Conservation (phyloP, 2,113 vertebrate genomes). For the Ctenomys sociabilis region DNA sequence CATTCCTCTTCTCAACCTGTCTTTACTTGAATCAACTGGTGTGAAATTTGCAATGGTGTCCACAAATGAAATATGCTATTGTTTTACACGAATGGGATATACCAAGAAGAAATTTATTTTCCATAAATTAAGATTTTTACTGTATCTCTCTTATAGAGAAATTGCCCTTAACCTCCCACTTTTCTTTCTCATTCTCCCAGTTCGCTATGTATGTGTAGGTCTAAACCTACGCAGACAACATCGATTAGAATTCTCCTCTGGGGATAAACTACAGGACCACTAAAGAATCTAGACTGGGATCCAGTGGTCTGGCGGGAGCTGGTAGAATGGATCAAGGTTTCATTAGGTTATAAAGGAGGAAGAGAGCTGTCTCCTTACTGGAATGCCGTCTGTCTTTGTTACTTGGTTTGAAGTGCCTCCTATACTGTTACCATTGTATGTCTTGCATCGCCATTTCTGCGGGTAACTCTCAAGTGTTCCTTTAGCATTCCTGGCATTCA, state of each 20-base stretch:
- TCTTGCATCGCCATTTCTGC: fast-evolving
- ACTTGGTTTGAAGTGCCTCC: not conserved
- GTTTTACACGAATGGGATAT: not conserved
- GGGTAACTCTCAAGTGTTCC: not conserved
- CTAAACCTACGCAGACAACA: fast-evolving
- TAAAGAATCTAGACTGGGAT: not conserved
- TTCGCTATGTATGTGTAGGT: fast-evolving
- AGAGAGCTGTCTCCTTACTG: not conserved
- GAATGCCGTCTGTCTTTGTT: not conserved
- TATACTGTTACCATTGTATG: fast-evolving
- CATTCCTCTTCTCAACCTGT: not conserved
- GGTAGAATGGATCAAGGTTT: not conserved
- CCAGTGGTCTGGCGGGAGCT: no score
- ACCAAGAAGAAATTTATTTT: not conserved
- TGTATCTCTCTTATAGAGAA: not conserved
- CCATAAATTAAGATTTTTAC: not conserved
- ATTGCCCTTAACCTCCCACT: not conserved
- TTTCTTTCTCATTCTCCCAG: fast-evolving
- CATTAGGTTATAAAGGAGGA: not conserved
- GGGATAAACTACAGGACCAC: not conserved
- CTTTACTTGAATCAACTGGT: not conserved
- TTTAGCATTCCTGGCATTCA: not conserved
- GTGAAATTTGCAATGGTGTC: fast-evolving
- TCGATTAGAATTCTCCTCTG: not conserved
- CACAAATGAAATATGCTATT: not conserved